Conservation (phyloP, 2,797 vertebrate genomes). For the Moxostoma hubbsi region DNA sequence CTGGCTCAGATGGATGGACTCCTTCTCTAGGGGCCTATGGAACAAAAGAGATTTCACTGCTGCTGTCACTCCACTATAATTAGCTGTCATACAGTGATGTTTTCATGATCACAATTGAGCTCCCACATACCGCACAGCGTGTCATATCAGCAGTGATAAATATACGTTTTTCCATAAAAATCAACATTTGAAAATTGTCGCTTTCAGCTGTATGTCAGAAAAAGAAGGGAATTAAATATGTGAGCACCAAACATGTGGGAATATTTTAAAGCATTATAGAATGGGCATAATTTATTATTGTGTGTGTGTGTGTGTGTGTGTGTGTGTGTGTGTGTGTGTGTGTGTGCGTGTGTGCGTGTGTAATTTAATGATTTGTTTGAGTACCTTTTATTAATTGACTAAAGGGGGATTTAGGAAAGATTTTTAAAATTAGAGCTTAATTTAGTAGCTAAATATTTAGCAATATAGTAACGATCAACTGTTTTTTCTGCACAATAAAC, state of each 20-base stretch:
- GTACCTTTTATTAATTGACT: too few species aligned
- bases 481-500: too few species aligned
- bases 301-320: too few species aligned
- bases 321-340: too few species aligned
- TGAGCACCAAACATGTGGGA: not conserved
- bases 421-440: too few species aligned
- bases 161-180: slow-evolving; percentile 4
- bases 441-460: too few species aligned
- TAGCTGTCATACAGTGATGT: slow-evolving; percentile 27
- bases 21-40: slow-evolving; percentile 65
- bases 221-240: slow-evolving; percentile 8
- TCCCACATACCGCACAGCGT: slow-evolving; percentile 6
- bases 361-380: too few species aligned
- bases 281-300: not conserved
- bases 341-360: too few species aligned
- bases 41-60: slow-evolving; percentile 46
- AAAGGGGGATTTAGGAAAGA: too few species aligned
- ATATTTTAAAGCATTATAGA: slow-evolving; percentile 3
- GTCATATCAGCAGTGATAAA: slow-evolving; percentile 20
- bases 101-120: slow-evolving; percentile 32
- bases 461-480: too few species aligned
- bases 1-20: slow-evolving; percentile 59
- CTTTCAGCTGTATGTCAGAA: slow-evolving; percentile 13
- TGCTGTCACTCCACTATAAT: slow-evolving; percentile 43
- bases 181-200: slow-evolving; percentile 20